Conservation (phyloP, 2,888 invertebrate genomes). For the Xestia xanthographa region DNA sequence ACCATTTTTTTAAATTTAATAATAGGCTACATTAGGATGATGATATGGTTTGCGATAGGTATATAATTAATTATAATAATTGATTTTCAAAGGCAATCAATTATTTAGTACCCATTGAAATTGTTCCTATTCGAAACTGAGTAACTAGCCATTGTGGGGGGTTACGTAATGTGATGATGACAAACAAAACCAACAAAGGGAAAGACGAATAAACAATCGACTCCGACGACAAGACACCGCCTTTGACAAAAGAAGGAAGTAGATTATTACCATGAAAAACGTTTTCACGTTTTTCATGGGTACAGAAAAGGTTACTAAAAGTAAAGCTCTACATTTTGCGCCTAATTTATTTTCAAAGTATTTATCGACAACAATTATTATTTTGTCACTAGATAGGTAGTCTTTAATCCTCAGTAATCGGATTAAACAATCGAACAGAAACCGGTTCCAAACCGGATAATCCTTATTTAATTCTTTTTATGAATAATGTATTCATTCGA, state of each 20-base stretch:
- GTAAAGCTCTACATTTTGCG: background rate
- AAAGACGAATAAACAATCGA: slow-evolving; percentile 5
- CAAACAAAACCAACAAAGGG: slow-evolving; percentile 26
- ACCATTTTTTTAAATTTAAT: background rate
- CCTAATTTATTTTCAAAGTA: background rate
- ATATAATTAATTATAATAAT: slow-evolving; percentile 14
- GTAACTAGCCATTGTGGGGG: slow-evolving; percentile 29
- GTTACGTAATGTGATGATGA: slow-evolving; percentile 17
- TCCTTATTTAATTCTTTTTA: slow-evolving; percentile 1
- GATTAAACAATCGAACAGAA: slow-evolving; percentile 14
- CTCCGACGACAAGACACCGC: slow-evolving; percentile 12
- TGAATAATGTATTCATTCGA: background rate
- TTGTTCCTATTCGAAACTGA: slow-evolving; percentile 9
- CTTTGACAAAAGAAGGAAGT: background rate
- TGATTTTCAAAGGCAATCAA: slow-evolving; percentile 23
- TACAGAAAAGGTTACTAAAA: background rate
- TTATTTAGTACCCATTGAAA: slow-evolving; percentile 42
- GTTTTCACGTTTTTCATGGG: background rate
- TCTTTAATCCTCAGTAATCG: slow-evolving; percentile 25
- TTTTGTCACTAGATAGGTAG: slow-evolving; percentile 8
- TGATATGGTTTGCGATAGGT: background rate
- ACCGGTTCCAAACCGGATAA: background rate
- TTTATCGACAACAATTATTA: slow-evolving; percentile 22
- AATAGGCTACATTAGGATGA: slow-evolving; percentile 8
- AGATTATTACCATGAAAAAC: background rate